Evolutionary conservation across 2,888 invertebrate genomes (phyloP).

Genomic region (Melipona beecheii): DNA sequence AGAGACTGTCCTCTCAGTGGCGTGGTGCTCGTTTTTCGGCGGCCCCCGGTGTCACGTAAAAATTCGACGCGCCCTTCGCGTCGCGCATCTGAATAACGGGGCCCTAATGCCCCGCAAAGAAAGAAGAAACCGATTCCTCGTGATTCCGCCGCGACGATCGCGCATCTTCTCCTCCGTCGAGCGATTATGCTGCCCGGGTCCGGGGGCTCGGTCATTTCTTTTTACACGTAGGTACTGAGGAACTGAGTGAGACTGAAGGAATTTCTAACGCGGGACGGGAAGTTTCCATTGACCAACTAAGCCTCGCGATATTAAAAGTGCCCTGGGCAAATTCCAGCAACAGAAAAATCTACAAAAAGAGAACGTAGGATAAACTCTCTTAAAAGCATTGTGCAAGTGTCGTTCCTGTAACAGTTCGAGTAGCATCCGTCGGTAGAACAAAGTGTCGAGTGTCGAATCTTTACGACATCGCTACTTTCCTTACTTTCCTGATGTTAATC

Average conservation of each 20-base stretch:
- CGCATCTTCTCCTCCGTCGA: neutral
- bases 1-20: neutral
- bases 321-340: too few species aligned
- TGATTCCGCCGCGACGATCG: slow-evolving; percentile 13
- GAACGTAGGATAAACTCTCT: too few species aligned
- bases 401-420: slow-evolving; percentile 53
- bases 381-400: too few species aligned
- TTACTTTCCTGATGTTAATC: slow-evolving; percentile 51
- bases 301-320: too few species aligned
- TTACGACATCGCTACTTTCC: slow-evolving; percentile 57
- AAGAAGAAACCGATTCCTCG: slow-evolving; percentile 38
- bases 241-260: neutral
- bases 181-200: neutral
- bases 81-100: slow-evolving; percentile 51
- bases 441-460: slow-evolving; percentile 62
- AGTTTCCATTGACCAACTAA: too few species aligned
- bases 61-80: slow-evolving; percentile 27
- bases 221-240: neutral
- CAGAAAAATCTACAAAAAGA: too few species aligned
- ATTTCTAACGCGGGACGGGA: neutral
- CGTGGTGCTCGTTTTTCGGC: slow-evolving; percentile 14
- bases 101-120: slow-evolving; percentile 29
- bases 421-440: slow-evolving; percentile 66
- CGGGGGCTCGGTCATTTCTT: neutral
- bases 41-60: slow-evolving; percentile 22